Base-by-base conservation (phyloP, 2,797 vertebrate species). In the Hyperoplus immaculatus region DNA sequence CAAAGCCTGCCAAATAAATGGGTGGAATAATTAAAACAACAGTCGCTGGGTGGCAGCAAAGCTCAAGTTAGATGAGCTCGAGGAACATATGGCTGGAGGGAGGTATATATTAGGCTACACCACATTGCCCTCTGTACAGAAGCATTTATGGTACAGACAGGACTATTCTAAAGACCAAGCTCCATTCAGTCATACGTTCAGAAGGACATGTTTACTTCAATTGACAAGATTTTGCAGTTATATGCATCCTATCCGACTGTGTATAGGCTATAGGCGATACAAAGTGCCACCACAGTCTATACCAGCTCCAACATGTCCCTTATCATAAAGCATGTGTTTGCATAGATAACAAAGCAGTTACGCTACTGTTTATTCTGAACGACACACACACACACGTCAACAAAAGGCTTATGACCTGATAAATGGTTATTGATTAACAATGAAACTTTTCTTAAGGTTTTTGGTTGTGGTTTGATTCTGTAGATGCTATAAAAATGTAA, bases 11-110 rank as follows among this genome's bases (percentile, higher is more conserved):
- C 9, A 80, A 58, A 62, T 6, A 36, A 21, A 46, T 69, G 13
- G 38, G 15, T 43, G 41, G 38, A 21, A 29, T n/a, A 8, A 45
- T 66, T 70, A 3, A 42, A 38, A n/a, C 0, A 74, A 38, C 0
- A 8, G 41, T 47, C 93, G 84, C 78, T 69, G 88, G 93, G 38
- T 78, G 92, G 89, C 87, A 84, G 71, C 85, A 89, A 58, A 84
- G 66, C 12, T 46, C 39, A 50, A 14, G 4, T 55, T 73, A 55
- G 14, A 16, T 38, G 43, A 15, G 39, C 18, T 38, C n/a, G 12
- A 64, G 18, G 5, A 47, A 3, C 0, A 1, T 5, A 38, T 29
- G 15, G 5, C n/a, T 39, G 13, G 3, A 45, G 14, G 36, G 10
- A 66, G 47, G 29, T 29, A 29, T 29, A 29, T 29, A 57, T 3